Conservation (phyloP, 2,113 vertebrate species). For the Sinocyclocheilus grahami region DNA sequence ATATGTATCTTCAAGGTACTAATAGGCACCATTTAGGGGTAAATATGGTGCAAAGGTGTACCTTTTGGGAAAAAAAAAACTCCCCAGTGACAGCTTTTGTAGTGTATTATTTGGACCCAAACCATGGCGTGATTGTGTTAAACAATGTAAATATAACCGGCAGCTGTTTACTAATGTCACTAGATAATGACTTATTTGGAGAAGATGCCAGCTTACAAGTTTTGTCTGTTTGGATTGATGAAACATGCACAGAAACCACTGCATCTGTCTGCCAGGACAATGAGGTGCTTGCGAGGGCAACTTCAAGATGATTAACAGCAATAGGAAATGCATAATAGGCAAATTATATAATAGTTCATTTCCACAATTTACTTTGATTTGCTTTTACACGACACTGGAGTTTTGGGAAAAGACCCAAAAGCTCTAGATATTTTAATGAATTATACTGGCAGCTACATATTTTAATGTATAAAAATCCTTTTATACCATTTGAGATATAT, state of each 20-base stretch:
- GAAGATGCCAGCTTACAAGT: too few species aligned
- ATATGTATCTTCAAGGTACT: too few species aligned
- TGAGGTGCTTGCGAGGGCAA: background rate
- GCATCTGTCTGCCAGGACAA: background rate
- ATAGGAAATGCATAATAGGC: background rate
- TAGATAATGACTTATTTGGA: background rate
- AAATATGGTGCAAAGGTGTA: too few species aligned
- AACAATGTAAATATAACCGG: background rate
- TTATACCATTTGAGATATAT: background rate
- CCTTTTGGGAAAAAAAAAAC: too few species aligned
- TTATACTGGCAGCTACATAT: background rate
- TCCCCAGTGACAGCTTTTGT: too few species aligned
- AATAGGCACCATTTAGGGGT: too few species aligned
- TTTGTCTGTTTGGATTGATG: background rate
- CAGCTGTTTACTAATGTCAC: background rate
- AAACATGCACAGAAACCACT: too few species aligned
- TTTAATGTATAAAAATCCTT: background rate
- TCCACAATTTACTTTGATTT: background rate
- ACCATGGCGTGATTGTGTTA: background rate
- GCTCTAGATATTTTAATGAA: background rate
- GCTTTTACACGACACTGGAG: background rate
- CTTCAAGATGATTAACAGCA: background rate
- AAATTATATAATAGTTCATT: background rate
- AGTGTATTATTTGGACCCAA: background rate
- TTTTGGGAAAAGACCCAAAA: background rate